These are phyloP conservation scores for Baronia brevicornis DNA, from an alignment of 2,888 invertebrate species.

Conservation along the genomic window DNA sequence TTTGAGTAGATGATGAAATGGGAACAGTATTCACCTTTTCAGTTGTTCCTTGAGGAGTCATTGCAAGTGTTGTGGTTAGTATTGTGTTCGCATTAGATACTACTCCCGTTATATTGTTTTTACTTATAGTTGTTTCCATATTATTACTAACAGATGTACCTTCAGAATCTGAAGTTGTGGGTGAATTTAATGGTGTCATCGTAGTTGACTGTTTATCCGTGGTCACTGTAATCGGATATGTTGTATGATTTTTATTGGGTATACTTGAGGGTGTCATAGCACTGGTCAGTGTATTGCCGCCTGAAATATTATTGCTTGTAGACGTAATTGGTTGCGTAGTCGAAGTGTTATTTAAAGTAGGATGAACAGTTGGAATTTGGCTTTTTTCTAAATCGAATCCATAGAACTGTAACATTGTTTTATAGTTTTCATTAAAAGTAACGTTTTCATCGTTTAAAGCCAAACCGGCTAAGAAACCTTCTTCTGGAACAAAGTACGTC, in stretches of 20 bases:
- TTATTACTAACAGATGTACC: constrained; percentile 7
- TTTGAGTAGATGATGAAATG: too few relatives aligned
- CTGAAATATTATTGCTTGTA: constrained; percentile 18
- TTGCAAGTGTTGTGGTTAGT: constrained; percentile 8
- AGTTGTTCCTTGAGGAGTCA: neutral
- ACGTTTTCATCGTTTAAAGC: constrained; percentile 87
- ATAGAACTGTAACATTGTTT: constrained; percentile 83
- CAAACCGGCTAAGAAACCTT: constrained; percentile 87
- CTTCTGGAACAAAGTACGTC: constrained; percentile 89
- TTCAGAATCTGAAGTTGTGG: constrained; percentile 17
- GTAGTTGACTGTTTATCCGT: constrained; percentile 27
- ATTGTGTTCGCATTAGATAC: constrained; percentile 2
- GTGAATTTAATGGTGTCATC: constrained; percentile 15
- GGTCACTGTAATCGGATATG: constrained; percentile 45
- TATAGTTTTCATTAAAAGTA: constrained; percentile 82
- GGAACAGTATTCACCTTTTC: too few relatives aligned
- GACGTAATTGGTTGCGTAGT: constrained; percentile 24
- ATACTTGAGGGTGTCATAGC: constrained; percentile 26
- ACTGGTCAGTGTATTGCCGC: constrained; percentile 18
- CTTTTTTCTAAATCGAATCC: constrained; percentile 83
- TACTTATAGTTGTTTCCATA: constrained; percentile 11
- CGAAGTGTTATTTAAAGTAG: constrained; percentile 26
- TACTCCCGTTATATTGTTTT: constrained; percentile 6
- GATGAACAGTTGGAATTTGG: constrained; percentile 38
- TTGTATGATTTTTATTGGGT: constrained; percentile 36